phyloP scores from a whole-genome alignment of 64 coral and sea anemone species.

The Pocillopora damicornis region DNA sequence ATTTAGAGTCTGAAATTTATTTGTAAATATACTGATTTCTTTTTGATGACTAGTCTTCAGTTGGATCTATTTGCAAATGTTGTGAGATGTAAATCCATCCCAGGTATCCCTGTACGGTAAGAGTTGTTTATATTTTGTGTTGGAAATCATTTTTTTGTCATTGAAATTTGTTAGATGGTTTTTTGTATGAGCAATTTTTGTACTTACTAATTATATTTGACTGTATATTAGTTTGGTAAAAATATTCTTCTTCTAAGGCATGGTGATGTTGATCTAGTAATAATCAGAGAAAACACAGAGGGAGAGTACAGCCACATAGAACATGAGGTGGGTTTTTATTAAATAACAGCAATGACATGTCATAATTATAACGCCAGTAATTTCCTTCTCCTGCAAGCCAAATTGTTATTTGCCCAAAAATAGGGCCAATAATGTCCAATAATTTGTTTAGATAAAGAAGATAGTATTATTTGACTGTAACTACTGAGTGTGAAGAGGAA shows the following conservation, averaged over 20 bases:
- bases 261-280: slow-evolving; percentile 87
- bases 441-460: too few species aligned
- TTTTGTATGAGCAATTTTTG: not conserved
- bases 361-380: too few species aligned
- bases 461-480: too few species aligned
- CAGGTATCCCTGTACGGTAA: slow-evolving; percentile 84
- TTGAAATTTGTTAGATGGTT: too few species aligned
- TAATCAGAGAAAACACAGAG: slow-evolving; percentile 98
- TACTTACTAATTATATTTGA: not conserved
- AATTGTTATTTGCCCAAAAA: too few species aligned
- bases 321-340: slow-evolving; percentile 70
- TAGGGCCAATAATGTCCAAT: too few species aligned
- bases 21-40: not conserved
- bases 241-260: slow-evolving; percentile 55
- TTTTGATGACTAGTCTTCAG: slow-evolving; percentile 37
- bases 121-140: too few species aligned
- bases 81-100: slow-evolving; percentile 92
- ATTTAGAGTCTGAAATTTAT: too few species aligned
- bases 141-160: too few species aligned
- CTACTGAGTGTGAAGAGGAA: too few species aligned
- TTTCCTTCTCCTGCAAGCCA: too few species aligned
- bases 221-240: not conserved
- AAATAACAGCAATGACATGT: too few species aligned
- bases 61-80: slow-evolving; percentile 97
- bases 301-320: slow-evolving; percentile 99